A percentile compares a stretch with the other conserved stretches of the same genome.
These are phyloP conservation scores for Solen grandis DNA, from an alignment of 1,140 invertebrate genomes.

Conservation along the genomic window DNA sequence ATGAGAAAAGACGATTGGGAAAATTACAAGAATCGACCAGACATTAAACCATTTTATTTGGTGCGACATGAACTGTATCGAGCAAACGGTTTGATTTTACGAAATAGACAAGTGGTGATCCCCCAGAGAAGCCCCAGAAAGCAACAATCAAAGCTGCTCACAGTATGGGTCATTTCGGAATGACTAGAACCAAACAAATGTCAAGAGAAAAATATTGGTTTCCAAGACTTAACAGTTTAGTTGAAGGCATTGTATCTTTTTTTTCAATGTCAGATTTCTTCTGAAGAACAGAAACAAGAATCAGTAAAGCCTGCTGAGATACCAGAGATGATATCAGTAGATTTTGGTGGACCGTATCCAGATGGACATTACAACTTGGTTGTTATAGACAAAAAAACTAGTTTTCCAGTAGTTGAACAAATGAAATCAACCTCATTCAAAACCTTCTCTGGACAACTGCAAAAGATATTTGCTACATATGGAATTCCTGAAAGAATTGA, in stretches of 20 bases:
- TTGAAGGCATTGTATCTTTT: conserved; percentile 55
- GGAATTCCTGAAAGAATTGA: not conserved
- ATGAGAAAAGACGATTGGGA: conserved; percentile 13
- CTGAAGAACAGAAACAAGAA: conserved; percentile 42
- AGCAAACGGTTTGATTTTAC: conserved; percentile 42
- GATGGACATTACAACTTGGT: too few species aligned
- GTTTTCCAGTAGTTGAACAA: conserved; percentile 60
- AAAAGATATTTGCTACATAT: conserved; percentile 22
- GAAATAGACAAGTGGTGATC: conserved; percentile 51
- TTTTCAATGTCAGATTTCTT: conserved; percentile 53
- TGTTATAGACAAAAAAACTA: conserved; percentile 60
- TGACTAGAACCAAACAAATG: conserved; percentile 62
- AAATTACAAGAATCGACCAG: conserved; percentile 1
- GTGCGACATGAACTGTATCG: conserved; percentile 45
- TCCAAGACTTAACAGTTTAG: conserved; percentile 46
- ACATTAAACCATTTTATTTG: conserved; percentile 35
- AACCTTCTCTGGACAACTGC: not conserved
- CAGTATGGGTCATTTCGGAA: conserved; percentile 55
- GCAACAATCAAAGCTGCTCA: conserved; percentile 53
- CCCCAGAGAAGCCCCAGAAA: conserved; percentile 49
- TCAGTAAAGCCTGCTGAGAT: conserved; percentile 35
- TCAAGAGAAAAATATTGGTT: conserved; percentile 60
- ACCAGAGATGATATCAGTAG: too few species aligned
- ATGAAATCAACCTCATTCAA: conserved; percentile 43
- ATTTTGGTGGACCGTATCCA: too few species aligned